phyloP scores from a whole-genome alignment of 2,888 invertebrate genomes.

The Saturnia japonica region DNA sequence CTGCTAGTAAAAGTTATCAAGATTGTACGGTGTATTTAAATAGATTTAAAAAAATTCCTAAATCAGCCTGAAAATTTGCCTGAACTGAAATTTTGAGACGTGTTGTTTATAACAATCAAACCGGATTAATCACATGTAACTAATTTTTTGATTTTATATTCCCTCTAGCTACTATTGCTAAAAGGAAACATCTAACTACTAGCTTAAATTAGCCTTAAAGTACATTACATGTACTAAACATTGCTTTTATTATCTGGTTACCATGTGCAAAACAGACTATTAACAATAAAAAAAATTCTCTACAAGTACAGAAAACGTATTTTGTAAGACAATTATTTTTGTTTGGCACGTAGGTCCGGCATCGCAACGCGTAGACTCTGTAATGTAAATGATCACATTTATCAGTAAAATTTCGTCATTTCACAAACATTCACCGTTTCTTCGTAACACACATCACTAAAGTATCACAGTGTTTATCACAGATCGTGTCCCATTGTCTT shows the following conservation, averaged over 20 bases:
- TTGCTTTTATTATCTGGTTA: neutral
- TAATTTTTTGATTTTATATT: neutral
- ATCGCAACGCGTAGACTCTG: constrained; percentile 60
- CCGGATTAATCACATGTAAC: neutral
- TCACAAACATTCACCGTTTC: constrained; percentile 49
- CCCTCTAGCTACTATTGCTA: neutral
- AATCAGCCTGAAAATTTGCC: neutral
- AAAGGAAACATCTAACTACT: neutral
- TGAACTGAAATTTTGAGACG: no score
- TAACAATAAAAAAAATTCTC: neutral
- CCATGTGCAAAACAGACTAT: neutral
- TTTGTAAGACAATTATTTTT: constrained; percentile 15
- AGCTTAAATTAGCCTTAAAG: neutral
- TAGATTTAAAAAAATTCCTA: neutral
- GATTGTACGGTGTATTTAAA: neutral
- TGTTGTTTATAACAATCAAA: neutral
- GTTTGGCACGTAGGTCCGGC: constrained; percentile 66
- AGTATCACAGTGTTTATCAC: constrained; percentile 41
- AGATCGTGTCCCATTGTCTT: constrained; percentile 7
- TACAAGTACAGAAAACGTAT: neutral
- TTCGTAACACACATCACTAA: constrained; percentile 53
- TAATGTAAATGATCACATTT: constrained; percentile 74
- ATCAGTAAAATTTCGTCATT: constrained; percentile 53
- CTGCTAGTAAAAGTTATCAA: neutral
- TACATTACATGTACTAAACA: neutral